phyloP scores from a whole-genome alignment of 2,113 vertebrate species.

The Tauraco erythrolophus region DNA sequence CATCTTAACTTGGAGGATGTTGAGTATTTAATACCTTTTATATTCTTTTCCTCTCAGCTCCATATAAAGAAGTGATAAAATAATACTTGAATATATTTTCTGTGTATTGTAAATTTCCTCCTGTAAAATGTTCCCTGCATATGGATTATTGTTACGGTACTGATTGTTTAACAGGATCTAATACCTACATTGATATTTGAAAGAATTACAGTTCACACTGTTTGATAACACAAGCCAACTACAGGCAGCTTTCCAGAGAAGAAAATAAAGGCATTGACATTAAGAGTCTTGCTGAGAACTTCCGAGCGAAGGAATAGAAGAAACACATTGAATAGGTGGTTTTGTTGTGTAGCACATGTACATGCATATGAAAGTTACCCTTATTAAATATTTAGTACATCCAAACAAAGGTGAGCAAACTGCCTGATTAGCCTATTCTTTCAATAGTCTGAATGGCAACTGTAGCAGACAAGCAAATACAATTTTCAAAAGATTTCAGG shows the following conservation, averaged over 20 bases:
- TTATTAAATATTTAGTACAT: not conserved
- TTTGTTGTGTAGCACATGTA: not conserved
- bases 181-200: not conserved
- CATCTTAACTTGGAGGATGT: not conserved
- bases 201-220: not conserved
- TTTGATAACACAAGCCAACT: not conserved
- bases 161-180: not conserved
- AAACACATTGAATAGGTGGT: not conserved
- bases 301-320: not conserved
- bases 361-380: not conserved
- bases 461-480: not conserved
- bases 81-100: not conserved
- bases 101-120: not conserved
- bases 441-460: not conserved
- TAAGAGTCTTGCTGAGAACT: not conserved
- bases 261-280: not conserved
- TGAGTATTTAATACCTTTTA: not conserved
- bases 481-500: not conserved
- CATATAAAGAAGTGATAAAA: not conserved
- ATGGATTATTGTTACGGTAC: not conserved
- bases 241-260: slow-evolving; percentile 9
- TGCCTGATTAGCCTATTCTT: not conserved
- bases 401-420: not conserved
- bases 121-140: not conserved
- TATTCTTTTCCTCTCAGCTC: not conserved